Percentiles rank a stretch among this genome's conserved stretches.
These are phyloP conservation scores for Holcopasites calliopsidis DNA, from an alignment of 1,140 invertebrate genomes.

Conservation along the genomic window DNA sequence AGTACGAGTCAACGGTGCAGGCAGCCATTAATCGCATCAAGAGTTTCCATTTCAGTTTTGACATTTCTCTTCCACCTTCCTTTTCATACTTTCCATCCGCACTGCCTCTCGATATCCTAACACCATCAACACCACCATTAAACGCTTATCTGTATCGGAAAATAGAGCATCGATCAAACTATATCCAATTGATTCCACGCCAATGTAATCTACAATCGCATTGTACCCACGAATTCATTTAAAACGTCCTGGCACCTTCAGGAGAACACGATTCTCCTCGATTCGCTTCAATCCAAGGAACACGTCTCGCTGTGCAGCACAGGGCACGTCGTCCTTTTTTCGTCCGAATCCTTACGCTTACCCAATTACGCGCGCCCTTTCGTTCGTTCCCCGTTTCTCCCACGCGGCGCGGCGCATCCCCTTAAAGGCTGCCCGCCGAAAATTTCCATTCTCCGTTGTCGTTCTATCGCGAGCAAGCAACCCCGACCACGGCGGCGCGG, in stretches of 20 bases:
- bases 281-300: background rate
- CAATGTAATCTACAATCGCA: background rate
- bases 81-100: no score
- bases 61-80: no score
- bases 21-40: no score
- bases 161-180: no score
- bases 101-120: background rate
- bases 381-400: conserved; percentile 5
- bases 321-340: background rate
- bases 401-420: background rate
- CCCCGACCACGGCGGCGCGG: conserved; percentile 8
- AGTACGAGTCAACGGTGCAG: no score
- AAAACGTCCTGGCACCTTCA: no score
- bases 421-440: conserved; percentile 23
- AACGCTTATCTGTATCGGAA: no score
- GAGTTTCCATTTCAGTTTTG: no score
- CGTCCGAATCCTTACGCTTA: conserved; percentile 34
- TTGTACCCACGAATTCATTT: background rate
- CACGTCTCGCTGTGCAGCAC: background rate
- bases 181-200: no score
- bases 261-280: background rate
- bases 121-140: background rate
- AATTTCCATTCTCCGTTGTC: conserved; percentile 42
- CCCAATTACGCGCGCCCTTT: conserved; percentile 41
- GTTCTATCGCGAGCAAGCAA: background rate